These are phyloP conservation scores for Sesamia inferens DNA, from an alignment of 2,888 invertebrate genomes.

Conservation along the genomic window DNA sequence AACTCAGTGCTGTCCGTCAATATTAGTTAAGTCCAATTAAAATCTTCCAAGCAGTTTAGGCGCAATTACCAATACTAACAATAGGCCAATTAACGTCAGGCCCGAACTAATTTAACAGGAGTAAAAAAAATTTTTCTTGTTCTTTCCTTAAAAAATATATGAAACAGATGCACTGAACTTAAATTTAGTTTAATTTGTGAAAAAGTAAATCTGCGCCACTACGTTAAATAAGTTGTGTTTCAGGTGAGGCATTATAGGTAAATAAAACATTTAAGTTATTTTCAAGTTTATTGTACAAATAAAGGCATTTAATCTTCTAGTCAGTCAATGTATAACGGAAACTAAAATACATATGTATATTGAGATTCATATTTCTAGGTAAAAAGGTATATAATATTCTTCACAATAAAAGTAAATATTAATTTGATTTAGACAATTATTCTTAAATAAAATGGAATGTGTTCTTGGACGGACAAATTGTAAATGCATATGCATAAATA, in stretches of 20 bases:
- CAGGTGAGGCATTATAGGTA: too few species aligned
- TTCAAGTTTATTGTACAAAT: conserved; percentile 55
- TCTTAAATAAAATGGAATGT: conserved; percentile 41
- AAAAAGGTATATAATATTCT: conserved; percentile 12
- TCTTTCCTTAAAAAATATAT: too few species aligned
- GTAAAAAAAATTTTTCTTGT: too few species aligned
- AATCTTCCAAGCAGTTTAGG: too few species aligned
- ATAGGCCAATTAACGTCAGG: too few species aligned
- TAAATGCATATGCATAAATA: conserved; percentile 8
- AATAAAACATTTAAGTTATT: conserved; percentile 16
- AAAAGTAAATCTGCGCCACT: too few species aligned
- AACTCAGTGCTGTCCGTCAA: too few species aligned
- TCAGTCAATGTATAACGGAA: conserved; percentile 55
- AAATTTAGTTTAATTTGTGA: too few species aligned
- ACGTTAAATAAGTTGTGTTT: neutral
- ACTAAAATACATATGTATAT: conserved; percentile 47
- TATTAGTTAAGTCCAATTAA: too few species aligned
- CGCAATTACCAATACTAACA: too few species aligned
- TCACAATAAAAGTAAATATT: conserved; percentile 1
- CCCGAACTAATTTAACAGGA: too few species aligned
- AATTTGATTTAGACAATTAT: conserved; percentile 4
- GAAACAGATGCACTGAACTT: too few species aligned
- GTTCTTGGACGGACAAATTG: conserved; percentile 33
- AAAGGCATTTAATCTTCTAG: conserved; percentile 50
- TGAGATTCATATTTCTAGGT: conserved; percentile 43